phyloP scores from a whole-genome alignment of 2,888 invertebrate genomes.

The Drosophila merina region DNA sequence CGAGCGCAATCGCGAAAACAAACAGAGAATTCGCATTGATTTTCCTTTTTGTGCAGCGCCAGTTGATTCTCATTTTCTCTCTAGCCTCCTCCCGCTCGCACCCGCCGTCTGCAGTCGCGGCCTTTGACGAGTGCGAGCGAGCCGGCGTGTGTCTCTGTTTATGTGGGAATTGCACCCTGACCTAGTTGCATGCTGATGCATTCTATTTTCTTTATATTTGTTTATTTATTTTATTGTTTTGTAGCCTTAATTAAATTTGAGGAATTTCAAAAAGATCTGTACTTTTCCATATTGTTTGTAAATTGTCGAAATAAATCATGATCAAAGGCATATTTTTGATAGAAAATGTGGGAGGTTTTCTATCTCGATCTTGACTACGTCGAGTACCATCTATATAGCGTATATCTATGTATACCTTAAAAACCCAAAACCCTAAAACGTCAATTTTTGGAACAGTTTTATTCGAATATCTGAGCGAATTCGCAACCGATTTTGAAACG shows the following conservation, averaged over 20 bases:
- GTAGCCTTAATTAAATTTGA: conserved; percentile 28
- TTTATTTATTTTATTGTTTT: conserved; percentile 26
- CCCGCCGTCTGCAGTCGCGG: conserved; percentile 1
- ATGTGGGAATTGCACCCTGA: conserved; percentile 81
- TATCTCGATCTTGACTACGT: too few species aligned
- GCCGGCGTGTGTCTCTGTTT: conserved; percentile 13
- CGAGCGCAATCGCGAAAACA: conserved; percentile 10
- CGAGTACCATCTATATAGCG: too few species aligned
- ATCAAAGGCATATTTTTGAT: background rate
- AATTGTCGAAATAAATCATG: background rate
- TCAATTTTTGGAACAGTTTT: too few species aligned
- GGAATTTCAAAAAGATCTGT: background rate
- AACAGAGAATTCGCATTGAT: conserved; percentile 41
- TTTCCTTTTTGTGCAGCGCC: conserved; percentile 43
- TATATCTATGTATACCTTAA: too few species aligned
- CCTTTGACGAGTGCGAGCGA: background rate
- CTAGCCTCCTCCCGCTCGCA: background rate
- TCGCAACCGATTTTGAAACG: too few species aligned
- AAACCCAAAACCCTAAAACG: too few species aligned
- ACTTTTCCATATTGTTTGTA: background rate
- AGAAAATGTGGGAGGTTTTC: too few species aligned
- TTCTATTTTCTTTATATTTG: conserved; percentile 50
- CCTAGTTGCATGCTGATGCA: conserved; percentile 78
- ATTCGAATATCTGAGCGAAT: too few species aligned
- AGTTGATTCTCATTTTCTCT: conserved; percentile 23